These are phyloP conservation scores for Micrasema minimum DNA, from an alignment of 1,140 invertebrate species.

Conservation along the genomic window DNA sequence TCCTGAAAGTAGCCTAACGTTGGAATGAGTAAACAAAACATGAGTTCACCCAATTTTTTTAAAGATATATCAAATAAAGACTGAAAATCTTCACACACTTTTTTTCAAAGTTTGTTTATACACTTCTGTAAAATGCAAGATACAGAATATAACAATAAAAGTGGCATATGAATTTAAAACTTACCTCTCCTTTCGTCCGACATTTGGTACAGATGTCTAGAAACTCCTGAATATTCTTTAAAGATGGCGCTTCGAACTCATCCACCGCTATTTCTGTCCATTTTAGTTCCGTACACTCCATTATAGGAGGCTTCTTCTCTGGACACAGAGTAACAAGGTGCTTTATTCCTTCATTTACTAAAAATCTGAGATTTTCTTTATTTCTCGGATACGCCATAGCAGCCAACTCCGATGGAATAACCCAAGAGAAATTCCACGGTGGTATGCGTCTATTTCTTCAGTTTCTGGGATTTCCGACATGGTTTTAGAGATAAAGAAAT, in stretches of 20 bases:
- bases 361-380: slow-evolving; percentile 62
- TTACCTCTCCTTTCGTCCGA: slow-evolving; percentile 63
- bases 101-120: too few relatives aligned
- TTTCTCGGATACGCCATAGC: slow-evolving; percentile 69
- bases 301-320: slow-evolving; percentile 70
- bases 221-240: slow-evolving; percentile 75
- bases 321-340: slow-evolving; percentile 73
- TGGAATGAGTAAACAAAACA: too few relatives aligned
- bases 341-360: slow-evolving; percentile 62
- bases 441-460: slow-evolving; percentile 61
- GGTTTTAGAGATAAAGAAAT: too few relatives aligned
- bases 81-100: too few relatives aligned
- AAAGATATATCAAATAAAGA: too few relatives aligned
- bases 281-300: slow-evolving; percentile 64
- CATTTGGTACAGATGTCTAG: slow-evolving; percentile 71
- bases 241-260: slow-evolving; percentile 74
- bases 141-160: too few relatives aligned
- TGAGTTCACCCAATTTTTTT: too few relatives aligned
- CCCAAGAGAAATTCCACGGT: slow-evolving; percentile 73
- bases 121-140: too few relatives aligned
- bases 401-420: slow-evolving; percentile 69
- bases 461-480: slow-evolving; percentile 57
- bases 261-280: slow-evolving; percentile 72
- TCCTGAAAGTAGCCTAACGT: too few relatives aligned
- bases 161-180: too few relatives aligned